Evolutionary conservation across 2,797 vertebrate species (phyloP).

Genomic region (Clarias platycephalus): DNA sequence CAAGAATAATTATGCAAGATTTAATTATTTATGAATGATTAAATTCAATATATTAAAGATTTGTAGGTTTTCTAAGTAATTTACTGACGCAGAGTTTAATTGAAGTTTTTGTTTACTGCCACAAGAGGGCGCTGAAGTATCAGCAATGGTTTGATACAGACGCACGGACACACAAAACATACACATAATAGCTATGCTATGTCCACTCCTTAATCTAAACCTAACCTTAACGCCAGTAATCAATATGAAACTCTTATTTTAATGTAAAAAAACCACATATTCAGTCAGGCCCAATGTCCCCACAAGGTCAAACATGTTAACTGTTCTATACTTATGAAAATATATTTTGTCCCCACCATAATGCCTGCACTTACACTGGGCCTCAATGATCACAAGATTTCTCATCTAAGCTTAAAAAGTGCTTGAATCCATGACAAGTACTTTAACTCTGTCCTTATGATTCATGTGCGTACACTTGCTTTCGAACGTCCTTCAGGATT

Average conservation of each 20-base stretch:
- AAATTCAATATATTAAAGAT: no score
- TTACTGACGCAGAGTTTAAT: no score
- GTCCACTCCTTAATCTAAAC: background rate
- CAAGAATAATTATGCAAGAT: no score
- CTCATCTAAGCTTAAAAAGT: background rate
- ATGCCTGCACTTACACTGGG: background rate
- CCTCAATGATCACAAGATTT: background rate
- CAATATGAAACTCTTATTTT: background rate
- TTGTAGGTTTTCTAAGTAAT: background rate
- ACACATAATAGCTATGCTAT: background rate
- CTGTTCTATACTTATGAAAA: background rate
- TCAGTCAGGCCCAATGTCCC: background rate
- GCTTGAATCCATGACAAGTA: background rate
- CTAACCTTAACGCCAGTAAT: background rate
- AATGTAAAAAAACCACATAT: background rate
- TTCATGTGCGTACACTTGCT: background rate
- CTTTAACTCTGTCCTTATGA: background rate
- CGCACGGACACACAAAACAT: background rate
- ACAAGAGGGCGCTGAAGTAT: conserved; percentile 12
- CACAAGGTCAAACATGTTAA: background rate
- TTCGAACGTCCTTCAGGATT: background rate
- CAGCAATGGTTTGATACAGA: background rate
- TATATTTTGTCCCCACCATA: background rate
- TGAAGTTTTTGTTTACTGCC: background rate
- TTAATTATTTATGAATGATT: no score